Conservation (phyloP, 2,888 invertebrate genomes). For the Cosmorhoe ocellata region DNA sequence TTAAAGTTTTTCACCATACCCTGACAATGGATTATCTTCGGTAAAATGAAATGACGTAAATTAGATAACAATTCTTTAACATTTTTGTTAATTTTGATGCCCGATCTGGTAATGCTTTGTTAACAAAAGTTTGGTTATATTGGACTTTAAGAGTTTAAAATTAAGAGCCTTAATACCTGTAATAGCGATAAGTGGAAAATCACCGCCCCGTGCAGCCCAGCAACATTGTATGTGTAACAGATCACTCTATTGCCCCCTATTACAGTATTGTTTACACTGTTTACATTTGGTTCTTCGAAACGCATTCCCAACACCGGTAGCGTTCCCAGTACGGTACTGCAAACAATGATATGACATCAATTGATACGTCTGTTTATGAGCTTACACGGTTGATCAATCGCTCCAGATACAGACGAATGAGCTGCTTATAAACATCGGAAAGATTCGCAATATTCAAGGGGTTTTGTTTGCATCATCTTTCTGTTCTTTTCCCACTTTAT, state of each 20-base stretch:
- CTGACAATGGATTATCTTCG: no score
- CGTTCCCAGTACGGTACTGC: slow-evolving; percentile 49
- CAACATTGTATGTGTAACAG: slow-evolving; percentile 42
- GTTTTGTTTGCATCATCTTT: not conserved
- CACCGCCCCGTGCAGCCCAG: not conserved
- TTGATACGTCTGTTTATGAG: slow-evolving; percentile 40
- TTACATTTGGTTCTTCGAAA: slow-evolving; percentile 45
- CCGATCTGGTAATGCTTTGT: no score
- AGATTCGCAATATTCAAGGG: slow-evolving; percentile 11
- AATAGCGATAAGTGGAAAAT: no score
- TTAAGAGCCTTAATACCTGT: no score
- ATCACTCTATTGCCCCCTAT: slow-evolving; percentile 54
- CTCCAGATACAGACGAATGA: slow-evolving; percentile 31
- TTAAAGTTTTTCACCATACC: no score
- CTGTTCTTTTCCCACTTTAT: no score
- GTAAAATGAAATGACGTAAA: no score
- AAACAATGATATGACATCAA: slow-evolving; percentile 51
- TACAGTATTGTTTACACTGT: slow-evolving; percentile 50
- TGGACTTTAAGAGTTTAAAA: no score
- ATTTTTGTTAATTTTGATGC: no score
- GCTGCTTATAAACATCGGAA: slow-evolving; percentile 33
- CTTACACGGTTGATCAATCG: slow-evolving; percentile 18
- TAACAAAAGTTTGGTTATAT: no score
- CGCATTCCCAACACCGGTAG: slow-evolving; percentile 49
- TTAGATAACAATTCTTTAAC: no score